Conservation (phyloP, 2,888 invertebrate species). For the Thyatira batis region DNA sequence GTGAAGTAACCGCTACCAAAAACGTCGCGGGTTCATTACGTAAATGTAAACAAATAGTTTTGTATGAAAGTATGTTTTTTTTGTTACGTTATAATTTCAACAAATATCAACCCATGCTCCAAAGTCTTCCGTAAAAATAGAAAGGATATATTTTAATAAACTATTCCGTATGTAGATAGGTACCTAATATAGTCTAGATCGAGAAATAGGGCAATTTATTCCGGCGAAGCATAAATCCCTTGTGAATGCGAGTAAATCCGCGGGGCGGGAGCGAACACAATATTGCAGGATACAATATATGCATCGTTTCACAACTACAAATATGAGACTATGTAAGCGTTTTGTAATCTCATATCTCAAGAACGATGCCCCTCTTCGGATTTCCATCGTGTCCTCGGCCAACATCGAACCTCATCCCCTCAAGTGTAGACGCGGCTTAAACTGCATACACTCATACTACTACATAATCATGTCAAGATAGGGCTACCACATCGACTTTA, state of each 20-base stretch:
- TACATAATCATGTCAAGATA: not conserved
- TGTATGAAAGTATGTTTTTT: too few relatives aligned
- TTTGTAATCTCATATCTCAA: not conserved
- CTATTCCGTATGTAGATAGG: too few relatives aligned
- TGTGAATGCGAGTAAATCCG: too few relatives aligned
- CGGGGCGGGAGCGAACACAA: not conserved
- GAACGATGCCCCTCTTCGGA: not conserved
- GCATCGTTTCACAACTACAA: not conserved
- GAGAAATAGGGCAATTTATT: too few relatives aligned
- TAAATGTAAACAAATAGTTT: too few relatives aligned
- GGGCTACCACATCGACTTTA: not conserved
- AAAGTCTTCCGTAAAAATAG: too few relatives aligned
- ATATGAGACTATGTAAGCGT: not conserved
- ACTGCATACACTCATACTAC: not conserved
- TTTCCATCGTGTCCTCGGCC: not conserved
- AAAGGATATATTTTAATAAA: too few relatives aligned
- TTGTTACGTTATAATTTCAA: too few relatives aligned
- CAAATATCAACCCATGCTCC: too few relatives aligned
- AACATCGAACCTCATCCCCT: not conserved
- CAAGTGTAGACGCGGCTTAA: not conserved
- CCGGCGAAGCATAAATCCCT: too few relatives aligned
- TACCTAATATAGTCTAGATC: too few relatives aligned
- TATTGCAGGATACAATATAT: not conserved
- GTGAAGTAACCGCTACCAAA: not conserved
- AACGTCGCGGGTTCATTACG: not conserved